Evolutionary conservation across 2,113 vertebrate species (phyloP).

Genomic region (Tyto alba): DNA sequence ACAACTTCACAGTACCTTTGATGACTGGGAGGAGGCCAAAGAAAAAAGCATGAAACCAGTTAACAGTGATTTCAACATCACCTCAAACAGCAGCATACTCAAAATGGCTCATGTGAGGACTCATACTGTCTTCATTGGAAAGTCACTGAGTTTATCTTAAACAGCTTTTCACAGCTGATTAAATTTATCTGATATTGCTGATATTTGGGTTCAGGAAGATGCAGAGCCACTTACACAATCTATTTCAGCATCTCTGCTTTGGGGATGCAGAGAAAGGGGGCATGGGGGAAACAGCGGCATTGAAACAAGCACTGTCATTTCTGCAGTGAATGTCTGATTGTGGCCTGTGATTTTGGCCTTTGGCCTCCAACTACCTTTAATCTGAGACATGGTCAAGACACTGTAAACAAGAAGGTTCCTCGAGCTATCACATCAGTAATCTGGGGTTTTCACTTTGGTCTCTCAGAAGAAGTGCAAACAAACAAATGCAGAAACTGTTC

Average conservation of each 20-base stretch:
- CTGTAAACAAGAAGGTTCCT: conserved; percentile 4
- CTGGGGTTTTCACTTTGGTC: conserved; percentile 5
- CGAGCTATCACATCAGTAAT: neutral
- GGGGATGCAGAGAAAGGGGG: neutral
- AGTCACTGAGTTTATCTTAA: neutral
- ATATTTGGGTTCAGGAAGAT: neutral
- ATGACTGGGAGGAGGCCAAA: neutral
- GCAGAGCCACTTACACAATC: neutral
- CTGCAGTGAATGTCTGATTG: neutral
- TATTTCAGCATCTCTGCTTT: neutral
- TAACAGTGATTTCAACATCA: neutral
- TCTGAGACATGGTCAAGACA: neutral
- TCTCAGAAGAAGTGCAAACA: neutral
- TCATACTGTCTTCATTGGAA: neutral
- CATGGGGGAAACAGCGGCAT: neutral
- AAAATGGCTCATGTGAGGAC: neutral
- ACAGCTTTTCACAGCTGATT: neutral
- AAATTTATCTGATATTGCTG: neutral
- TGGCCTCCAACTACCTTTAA: neutral
- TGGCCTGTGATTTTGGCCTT: neutral
- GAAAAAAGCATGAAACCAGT: neutral
- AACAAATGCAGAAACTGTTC: neutral
- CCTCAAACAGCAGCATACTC: fast-evolving
- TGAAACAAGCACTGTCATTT: neutral
- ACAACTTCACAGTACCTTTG: neutral